These are phyloP conservation scores for Litoditis marina DNA, from an alignment of 2,888 invertebrate species.

Conservation along the genomic window DNA sequence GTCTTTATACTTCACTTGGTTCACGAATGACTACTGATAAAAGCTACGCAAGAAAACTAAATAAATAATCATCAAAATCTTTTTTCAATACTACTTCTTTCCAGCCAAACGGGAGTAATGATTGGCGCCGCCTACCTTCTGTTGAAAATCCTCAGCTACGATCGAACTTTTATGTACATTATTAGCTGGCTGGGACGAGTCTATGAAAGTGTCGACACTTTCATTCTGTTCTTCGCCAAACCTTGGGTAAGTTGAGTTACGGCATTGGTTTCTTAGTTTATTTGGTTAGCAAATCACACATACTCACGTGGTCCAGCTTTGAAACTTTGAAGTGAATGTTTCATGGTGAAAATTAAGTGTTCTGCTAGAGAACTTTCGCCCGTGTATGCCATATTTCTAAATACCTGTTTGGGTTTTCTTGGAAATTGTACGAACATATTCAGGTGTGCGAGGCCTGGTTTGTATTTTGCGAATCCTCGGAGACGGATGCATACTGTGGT, in stretches of 20 bases:
- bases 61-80: too few relatives aligned
- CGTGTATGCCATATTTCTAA: too few relatives aligned
- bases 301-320: background rate
- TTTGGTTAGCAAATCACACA: background rate
- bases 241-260: constrained; percentile 50
- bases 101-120: constrained; percentile 45
- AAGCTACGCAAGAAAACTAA: too few relatives aligned
- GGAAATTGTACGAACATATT: too few relatives aligned
- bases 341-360: too few relatives aligned
- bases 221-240: constrained; percentile 48
- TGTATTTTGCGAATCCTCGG: too few relatives aligned
- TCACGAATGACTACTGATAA: too few relatives aligned
- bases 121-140: constrained; percentile 44
- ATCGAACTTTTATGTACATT: constrained; percentile 52
- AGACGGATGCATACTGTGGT: too few relatives aligned
- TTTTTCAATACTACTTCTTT: constrained; percentile 16
- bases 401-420: too few relatives aligned
- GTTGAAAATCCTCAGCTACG: constrained; percentile 55
- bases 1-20: too few relatives aligned
- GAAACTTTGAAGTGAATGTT: background rate
- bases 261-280: background rate
- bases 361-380: too few relatives aligned
- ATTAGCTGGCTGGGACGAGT: constrained; percentile 49
- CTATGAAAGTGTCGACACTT: constrained; percentile 42
- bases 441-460: too few relatives aligned